Evolutionary conservation across 2,113 vertebrate species (phyloP).

Genomic region (Arizona elegans): DNA sequence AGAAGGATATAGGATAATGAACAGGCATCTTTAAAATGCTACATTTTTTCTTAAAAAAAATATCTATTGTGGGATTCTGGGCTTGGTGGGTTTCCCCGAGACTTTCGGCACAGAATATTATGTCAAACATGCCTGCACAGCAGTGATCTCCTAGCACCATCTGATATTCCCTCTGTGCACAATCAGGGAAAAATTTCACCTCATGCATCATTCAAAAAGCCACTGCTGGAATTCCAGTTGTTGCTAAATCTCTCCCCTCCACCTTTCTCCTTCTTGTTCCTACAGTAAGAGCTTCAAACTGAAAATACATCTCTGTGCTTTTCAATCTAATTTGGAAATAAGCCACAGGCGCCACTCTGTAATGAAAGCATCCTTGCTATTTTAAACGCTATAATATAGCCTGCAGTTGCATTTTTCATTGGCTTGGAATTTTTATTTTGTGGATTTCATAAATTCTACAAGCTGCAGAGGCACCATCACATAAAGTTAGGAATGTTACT

Average conservation of each 20-base stretch:
- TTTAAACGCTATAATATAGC: not conserved
- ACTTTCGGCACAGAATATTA: slow-evolving; percentile 24
- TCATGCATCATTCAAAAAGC: slow-evolving; percentile 61
- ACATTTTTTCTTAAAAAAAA: not conserved
- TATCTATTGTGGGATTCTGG: slow-evolving; percentile 26
- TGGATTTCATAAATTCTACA: not conserved
- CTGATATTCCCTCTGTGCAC: slow-evolving; percentile 43
- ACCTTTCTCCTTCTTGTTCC: not conserved
- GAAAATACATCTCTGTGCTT: not conserved
- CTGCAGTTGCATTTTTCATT: not conserved
- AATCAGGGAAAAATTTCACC: slow-evolving; percentile 45
- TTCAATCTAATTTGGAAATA: slow-evolving; percentile 25
- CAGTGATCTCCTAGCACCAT: not conserved
- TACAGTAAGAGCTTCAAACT: slow-evolving; percentile 39
- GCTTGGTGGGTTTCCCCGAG: slow-evolving; percentile 14
- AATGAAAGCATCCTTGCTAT: not conserved
- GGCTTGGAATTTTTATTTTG: slow-evolving; percentile 30
- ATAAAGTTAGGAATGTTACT: not conserved
- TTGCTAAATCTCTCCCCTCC: slow-evolving; percentile 16
- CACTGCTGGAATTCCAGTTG: slow-evolving; percentile 42
- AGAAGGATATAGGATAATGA: not conserved
- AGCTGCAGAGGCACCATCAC: not conserved
- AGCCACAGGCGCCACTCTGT: not conserved
- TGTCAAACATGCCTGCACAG: slow-evolving; percentile 31
- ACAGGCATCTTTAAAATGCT: not conserved